phyloP scores from a whole-genome alignment of 2,888 invertebrate species.

The Tetragonisca angustula region DNA sequence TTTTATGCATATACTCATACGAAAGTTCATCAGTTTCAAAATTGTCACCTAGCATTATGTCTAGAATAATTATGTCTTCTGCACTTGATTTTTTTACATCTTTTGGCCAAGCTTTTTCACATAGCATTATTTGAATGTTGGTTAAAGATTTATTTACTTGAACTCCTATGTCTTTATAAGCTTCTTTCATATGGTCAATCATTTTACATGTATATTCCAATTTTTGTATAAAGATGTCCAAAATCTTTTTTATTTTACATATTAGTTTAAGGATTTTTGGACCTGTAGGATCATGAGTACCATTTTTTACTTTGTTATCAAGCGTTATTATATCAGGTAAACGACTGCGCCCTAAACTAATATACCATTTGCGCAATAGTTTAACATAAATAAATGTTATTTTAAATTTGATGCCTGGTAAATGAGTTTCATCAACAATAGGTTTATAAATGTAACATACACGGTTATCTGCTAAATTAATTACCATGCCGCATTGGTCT shows the following conservation, averaged over 20 bases:
- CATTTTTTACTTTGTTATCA: neutral
- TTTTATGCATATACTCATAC: conserved; percentile 20
- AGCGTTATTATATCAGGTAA: conserved; percentile 49
- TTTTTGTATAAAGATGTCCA: conserved; percentile 39
- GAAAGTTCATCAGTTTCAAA: conserved; percentile 20
- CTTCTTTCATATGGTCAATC: conserved; percentile 28
- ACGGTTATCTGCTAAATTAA: conserved; percentile 10
- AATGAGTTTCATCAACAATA: neutral
- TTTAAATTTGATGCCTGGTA: conserved; percentile 47
- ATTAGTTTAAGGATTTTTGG: conserved; percentile 16
- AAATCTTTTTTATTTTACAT: neutral
- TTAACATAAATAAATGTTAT: conserved; percentile 44
- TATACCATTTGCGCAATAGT: conserved; percentile 58
- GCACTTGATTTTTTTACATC: conserved; percentile 24
- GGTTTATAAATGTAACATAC: conserved; percentile 50
- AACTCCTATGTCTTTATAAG: conserved; percentile 49
- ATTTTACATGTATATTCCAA: conserved; percentile 23
- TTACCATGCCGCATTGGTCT: conserved; percentile 46
- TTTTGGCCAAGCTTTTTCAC: conserved; percentile 52
- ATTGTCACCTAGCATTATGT: conserved; percentile 38
- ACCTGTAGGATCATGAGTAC: conserved; percentile 38
- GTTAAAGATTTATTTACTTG: conserved; percentile 14
- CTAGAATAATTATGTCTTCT: conserved; percentile 38
- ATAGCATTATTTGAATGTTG: conserved; percentile 32
- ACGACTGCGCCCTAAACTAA: conserved; percentile 45